phyloP scores from a whole-genome alignment of 2,113 vertebrate genomes.

The Otis tarda region DNA sequence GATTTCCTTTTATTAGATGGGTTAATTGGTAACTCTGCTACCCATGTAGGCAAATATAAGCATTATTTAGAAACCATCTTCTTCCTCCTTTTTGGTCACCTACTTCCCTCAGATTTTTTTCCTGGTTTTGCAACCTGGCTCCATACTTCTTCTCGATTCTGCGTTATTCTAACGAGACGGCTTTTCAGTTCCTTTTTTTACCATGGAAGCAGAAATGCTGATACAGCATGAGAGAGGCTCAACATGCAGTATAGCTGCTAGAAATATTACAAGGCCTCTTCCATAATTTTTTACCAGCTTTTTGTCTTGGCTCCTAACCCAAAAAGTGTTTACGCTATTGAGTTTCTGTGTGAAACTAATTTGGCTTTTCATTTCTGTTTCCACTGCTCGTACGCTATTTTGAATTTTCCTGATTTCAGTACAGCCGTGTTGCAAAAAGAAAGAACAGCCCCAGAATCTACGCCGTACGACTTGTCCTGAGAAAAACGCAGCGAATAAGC shows the following conservation, averaged over 20 bases:
- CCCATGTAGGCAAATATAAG: background rate
- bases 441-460: background rate
- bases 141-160: slow-evolving; percentile 10
- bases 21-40: background rate
- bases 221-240: background rate
- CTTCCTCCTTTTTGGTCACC: slow-evolving; percentile 41
- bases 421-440: background rate
- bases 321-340: background rate
- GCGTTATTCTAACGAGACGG: background rate
- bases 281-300: background rate
- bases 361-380: background rate
- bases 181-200: slow-evolving; percentile 50
- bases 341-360: background rate
- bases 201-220: slow-evolving; percentile 16
- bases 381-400: background rate
- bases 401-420: background rate
- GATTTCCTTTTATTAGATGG: background rate
- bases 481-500: background rate
- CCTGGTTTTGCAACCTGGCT: slow-evolving; percentile 14
- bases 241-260: background rate
- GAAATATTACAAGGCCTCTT: background rate
- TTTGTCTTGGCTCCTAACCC: background rate
- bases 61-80: slow-evolving; percentile 13
- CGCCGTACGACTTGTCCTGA: background rate
- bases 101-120: slow-evolving; percentile 32